Conservation (phyloP, 1,140 invertebrate species). For the Cotesia glomerata region DNA sequence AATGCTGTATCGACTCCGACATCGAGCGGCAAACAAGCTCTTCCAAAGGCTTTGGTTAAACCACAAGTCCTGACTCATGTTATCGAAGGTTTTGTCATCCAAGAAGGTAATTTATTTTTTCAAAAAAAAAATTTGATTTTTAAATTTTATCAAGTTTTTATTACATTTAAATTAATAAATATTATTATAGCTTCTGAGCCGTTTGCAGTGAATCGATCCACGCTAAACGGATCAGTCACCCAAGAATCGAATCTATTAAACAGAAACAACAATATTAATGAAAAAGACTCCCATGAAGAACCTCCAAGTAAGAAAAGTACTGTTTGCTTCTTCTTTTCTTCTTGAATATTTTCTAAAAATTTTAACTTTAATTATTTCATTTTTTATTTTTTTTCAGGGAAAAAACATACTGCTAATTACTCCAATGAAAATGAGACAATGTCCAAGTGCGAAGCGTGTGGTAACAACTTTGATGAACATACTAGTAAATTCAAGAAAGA, state of each 20-base stretch:
- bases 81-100: conserved; percentile 96
- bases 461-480: conserved; percentile 69
- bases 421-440: conserved; percentile 63
- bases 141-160: too few species aligned
- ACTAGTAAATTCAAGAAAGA: conserved; percentile 76
- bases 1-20: conserved; percentile 41
- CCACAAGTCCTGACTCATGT: conserved; percentile 95
- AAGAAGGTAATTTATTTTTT: conserved; percentile 71
- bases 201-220: conserved; percentile 80
- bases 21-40: conserved; percentile 67
- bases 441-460: conserved; percentile 81
- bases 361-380: conserved; percentile 28
- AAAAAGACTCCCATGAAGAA: conserved; percentile 71
- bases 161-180: conserved; percentile 56
- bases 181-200: conserved; percentile 73
- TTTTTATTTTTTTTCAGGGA: conserved; percentile 43
- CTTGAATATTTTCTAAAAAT: not conserved
- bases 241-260: conserved; percentile 54
- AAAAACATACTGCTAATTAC: conserved; percentile 56
- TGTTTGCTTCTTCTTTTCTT: conserved; percentile 8
- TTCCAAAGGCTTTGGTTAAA: conserved; percentile 94
- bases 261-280: conserved; percentile 62
- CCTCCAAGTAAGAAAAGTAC: conserved; percentile 70
- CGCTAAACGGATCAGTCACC: conserved; percentile 59
- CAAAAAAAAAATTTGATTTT: conserved; percentile 11